These are phyloP conservation scores for Collichthys lucidus DNA, from an alignment of 2,113 vertebrate genomes.

Conservation along the genomic window DNA sequence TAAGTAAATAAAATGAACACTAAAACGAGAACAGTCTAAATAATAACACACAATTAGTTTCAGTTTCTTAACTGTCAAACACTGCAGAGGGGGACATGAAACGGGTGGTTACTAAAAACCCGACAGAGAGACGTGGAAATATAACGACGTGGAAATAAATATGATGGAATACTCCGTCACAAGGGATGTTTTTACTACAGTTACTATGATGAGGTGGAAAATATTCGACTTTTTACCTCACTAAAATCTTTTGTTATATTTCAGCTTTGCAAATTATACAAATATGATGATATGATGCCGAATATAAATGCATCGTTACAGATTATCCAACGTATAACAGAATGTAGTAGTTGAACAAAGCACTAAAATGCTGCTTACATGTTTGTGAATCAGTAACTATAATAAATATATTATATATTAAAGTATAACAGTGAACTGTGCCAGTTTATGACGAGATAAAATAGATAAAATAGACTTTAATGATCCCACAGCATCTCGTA, in stretches of 20 bases:
- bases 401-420: neutral
- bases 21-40: slow-evolving; percentile 20
- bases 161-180: neutral
- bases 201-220: neutral
- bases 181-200: neutral
- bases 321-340: neutral
- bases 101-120: slow-evolving; percentile 11
- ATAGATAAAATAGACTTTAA: too few species aligned
- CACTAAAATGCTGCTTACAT: neutral
- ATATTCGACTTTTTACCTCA: neutral
- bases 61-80: slow-evolving; percentile 15
- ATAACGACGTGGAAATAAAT: neutral
- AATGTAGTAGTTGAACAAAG: neutral
- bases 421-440: neutral
- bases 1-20: slow-evolving; percentile 7
- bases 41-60: slow-evolving; percentile 8
- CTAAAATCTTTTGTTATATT: neutral
- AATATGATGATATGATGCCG: neutral
- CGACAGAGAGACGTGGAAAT: slow-evolving; percentile 8
- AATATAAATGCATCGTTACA: neutral
- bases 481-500: too few species aligned
- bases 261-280: neutral
- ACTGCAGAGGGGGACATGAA: slow-evolving; percentile 9
- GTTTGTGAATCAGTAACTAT: neutral
- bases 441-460: too few species aligned